phyloP scores from a whole-genome alignment of 2,888 invertebrate species.

The Lycaena phlaeas region DNA sequence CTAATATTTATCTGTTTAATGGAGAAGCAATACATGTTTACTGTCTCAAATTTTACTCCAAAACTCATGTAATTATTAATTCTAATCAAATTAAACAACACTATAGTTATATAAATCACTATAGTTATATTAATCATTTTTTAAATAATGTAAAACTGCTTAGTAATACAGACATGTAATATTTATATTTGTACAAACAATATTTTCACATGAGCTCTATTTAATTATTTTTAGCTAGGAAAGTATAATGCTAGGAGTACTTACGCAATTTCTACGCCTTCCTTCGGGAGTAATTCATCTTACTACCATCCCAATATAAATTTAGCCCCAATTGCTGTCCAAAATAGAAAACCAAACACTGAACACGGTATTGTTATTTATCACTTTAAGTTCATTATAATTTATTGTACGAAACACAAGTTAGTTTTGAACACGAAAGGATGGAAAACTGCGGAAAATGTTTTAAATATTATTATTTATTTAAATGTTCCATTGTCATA shows the following conservation, averaged over 20 bases:
- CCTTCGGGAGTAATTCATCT: constrained; percentile 44
- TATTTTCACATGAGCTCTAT: neutral
- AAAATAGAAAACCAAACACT: constrained; percentile 55
- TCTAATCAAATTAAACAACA: no score
- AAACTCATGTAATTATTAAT: no score
- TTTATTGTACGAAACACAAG: constrained; percentile 23
- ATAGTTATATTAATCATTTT: no score
- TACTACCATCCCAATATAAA: constrained; percentile 39
- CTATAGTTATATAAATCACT: no score
- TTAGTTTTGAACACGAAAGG: constrained; percentile 13
- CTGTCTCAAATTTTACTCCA: no score
- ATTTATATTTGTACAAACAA: no score
- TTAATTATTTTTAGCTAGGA: constrained; percentile 5
- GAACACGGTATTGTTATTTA: constrained; percentile 32
- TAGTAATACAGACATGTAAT: no score
- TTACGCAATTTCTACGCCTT: constrained; percentile 57
- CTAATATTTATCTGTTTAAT: no score
- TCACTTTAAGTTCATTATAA: constrained; percentile 39
- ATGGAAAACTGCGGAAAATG: constrained; percentile 39
- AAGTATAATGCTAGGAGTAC: constrained; percentile 36
- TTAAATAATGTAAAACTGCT: no score
- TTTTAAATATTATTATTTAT: constrained; percentile 29
- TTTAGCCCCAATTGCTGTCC: constrained; percentile 52
- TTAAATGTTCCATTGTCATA: constrained; percentile 28
- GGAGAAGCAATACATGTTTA: no score